phyloP scores from a whole-genome alignment of 35 echinoderm and acorn worm species.

The Ophiothrix spiculata region DNA sequence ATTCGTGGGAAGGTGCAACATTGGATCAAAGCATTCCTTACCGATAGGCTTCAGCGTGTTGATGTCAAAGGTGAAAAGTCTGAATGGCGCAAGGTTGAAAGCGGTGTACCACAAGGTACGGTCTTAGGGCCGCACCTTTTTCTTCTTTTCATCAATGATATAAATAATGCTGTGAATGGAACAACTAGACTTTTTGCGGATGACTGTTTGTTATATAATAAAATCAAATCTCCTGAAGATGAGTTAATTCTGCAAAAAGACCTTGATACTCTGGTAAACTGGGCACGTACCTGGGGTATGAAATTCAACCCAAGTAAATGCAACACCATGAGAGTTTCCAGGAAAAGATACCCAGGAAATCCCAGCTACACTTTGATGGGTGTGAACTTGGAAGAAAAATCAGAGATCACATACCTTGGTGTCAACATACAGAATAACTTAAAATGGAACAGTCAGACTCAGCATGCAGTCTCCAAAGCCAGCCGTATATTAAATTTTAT shows the following conservation, averaged over 20 bases:
- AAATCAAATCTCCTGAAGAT: neutral
- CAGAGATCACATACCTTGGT: constrained; percentile 30
- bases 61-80: constrained; percentile 15
- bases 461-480: constrained; percentile 3
- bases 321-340: constrained; percentile 40
- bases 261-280: constrained; percentile 15
- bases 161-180: neutral
- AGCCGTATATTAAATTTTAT: constrained; percentile 13
- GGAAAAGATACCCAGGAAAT: constrained; percentile 28
- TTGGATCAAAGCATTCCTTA: constrained; percentile 41
- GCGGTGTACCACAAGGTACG: constrained; percentile 35
- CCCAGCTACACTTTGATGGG: constrained; percentile 29
- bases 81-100: constrained; percentile 1
- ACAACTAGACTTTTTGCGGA: constrained; percentile 33
- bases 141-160: constrained; percentile 40
- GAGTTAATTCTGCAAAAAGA: constrained; percentile 18
- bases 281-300: constrained; percentile 33
- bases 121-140: constrained; percentile 14
- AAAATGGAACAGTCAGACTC: constrained; percentile 11
- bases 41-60: constrained; percentile 25
- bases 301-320: constrained; percentile 39
- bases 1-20: constrained; percentile 29
- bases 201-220: constrained; percentile 25
- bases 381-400: constrained; percentile 14
- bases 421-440: constrained; percentile 42